phyloP scores from a whole-genome alignment of 2,113 vertebrate genomes.

The Mungos mungo region DNA sequence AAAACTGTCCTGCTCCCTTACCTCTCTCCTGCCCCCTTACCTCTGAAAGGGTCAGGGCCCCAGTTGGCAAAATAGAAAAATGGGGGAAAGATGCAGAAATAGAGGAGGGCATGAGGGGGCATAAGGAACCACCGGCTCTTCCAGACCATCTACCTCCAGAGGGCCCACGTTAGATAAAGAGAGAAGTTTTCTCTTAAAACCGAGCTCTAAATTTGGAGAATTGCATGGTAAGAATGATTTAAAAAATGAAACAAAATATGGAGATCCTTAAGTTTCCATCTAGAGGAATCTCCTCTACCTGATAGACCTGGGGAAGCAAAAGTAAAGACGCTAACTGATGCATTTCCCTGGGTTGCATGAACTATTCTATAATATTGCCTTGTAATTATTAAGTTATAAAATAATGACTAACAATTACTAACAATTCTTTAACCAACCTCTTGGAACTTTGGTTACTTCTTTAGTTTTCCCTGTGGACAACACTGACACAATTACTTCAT shows the following conservation, averaged over 20 bases:
- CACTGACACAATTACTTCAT: not conserved
- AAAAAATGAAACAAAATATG: not conserved
- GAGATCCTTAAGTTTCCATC: not conserved
- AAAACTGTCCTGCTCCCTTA: not conserved
- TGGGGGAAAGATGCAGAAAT: not conserved
- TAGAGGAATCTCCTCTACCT: not conserved
- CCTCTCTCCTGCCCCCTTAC: too few relatives aligned
- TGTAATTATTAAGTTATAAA: not conserved
- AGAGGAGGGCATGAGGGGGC: not conserved
- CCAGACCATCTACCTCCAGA: not conserved
- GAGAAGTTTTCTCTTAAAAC: not conserved
- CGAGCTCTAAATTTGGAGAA: not conserved
- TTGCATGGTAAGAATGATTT: not conserved
- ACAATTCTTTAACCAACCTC: not conserved
- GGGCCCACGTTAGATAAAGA: not conserved
- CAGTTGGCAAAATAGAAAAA: not conserved
- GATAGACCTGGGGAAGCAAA: not conserved
- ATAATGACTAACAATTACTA: not conserved
- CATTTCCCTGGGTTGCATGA: not conserved
- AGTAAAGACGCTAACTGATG: not conserved
- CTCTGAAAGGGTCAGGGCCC: not conserved
- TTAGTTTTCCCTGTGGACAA: not conserved
- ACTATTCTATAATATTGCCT: not conserved
- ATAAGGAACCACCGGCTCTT: not conserved
- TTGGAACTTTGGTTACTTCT: not conserved